Evolutionary conservation across 2,113 vertebrate species (phyloP).

Genomic region (Taurulus bubalis): DNA sequence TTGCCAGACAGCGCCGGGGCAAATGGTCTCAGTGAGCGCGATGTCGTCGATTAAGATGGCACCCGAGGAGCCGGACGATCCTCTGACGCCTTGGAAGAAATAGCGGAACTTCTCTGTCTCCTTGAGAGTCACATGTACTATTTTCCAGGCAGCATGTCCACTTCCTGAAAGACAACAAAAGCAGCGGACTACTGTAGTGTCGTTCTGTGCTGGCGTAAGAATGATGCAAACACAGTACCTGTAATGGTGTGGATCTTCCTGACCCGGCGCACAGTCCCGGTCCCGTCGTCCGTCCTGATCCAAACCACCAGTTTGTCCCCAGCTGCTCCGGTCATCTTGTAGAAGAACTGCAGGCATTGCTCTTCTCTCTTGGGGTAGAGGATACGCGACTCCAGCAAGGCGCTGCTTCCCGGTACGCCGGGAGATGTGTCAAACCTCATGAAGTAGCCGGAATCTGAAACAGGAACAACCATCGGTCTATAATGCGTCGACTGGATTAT

Average conservation of each 20-base stretch:
- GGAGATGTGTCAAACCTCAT: slow-evolving; percentile 86
- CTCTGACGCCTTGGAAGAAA: slow-evolving; percentile 89
- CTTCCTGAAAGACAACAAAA: slow-evolving; percentile 79
- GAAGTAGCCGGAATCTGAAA: slow-evolving; percentile 87
- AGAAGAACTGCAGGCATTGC: slow-evolving; percentile 94
- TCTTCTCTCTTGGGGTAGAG: slow-evolving; percentile 89
- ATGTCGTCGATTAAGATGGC: slow-evolving; percentile 90
- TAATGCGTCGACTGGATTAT: not conserved
- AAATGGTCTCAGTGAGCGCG: slow-evolving; percentile 86
- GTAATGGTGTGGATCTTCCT: slow-evolving; percentile 86
- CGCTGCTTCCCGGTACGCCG: slow-evolving; percentile 75
- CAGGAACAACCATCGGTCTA: not conserved
- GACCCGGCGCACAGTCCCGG: slow-evolving; percentile 81
- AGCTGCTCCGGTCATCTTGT: slow-evolving; percentile 85
- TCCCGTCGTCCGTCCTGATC: slow-evolving; percentile 88
- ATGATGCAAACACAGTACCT: slow-evolving; percentile 75
- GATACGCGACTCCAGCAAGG: slow-evolving; percentile 90
- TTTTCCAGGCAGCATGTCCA: slow-evolving; percentile 85
- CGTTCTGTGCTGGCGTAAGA: not conserved
- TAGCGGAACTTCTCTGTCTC: slow-evolving; percentile 90
- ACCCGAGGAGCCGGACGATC: slow-evolving; percentile 73
- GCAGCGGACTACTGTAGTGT: not conserved
- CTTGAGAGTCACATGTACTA: slow-evolving; percentile 85
- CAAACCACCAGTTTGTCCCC: slow-evolving; percentile 87
- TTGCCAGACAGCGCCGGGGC: slow-evolving; percentile 88